Percentiles rank a stretch among this genome's conserved stretches.
These are phyloP conservation scores for Chloebia gouldiae DNA, from an alignment of 2,113 vertebrate genomes.

Conservation along the genomic window DNA sequence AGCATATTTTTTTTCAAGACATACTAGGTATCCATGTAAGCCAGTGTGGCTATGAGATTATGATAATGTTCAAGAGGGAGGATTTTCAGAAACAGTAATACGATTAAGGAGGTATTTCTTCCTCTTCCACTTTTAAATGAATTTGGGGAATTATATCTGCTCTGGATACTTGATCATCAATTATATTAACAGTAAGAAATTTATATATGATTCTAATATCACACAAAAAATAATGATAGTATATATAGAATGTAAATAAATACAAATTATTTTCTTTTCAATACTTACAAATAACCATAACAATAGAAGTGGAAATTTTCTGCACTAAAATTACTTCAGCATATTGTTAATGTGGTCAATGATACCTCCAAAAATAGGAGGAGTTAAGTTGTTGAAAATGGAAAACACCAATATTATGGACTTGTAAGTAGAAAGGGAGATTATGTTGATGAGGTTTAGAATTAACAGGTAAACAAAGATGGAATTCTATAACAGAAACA, in stretches of 20 bases:
- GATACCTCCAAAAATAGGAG: neutral
- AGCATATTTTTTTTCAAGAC: neutral
- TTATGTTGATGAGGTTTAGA: neutral
- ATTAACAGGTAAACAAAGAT: neutral
- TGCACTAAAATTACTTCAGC: neutral
- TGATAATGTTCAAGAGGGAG: neutral
- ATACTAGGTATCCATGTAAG: neutral
- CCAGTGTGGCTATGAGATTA: neutral
- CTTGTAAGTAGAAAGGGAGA: neutral
- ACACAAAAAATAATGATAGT: neutral
- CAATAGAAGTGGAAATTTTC: neutral
- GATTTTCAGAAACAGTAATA: neutral
- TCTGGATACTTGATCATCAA: neutral
- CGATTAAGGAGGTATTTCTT: neutral
- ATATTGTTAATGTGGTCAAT: neutral
- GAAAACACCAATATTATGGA: neutral
- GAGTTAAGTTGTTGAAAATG: neutral
- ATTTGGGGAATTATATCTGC: neutral
- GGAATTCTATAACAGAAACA: neutral
- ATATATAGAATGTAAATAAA: neutral
- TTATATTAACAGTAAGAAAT: neutral
- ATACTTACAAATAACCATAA: neutral
- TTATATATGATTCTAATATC: neutral
- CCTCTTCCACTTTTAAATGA: neutral
- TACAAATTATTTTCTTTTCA: neutral